Evolutionary conservation across 2,888 invertebrate species (phyloP).

Genomic region (Rotaria macrura): DNA sequence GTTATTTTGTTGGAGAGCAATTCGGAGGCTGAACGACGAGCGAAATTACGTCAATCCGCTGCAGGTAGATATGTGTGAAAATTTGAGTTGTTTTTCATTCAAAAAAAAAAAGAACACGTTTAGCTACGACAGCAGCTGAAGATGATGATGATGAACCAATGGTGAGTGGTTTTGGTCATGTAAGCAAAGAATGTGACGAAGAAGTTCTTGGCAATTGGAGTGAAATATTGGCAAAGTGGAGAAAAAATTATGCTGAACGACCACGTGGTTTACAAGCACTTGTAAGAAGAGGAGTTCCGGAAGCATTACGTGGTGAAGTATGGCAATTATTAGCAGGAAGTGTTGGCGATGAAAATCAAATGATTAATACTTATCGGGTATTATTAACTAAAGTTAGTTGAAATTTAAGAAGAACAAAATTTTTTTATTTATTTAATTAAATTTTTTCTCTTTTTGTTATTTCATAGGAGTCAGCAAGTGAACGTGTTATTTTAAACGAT

Average conservation of each 20-base stretch:
- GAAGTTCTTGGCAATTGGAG: conserved; percentile 78
- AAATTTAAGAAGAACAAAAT: neutral
- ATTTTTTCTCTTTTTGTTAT: no score
- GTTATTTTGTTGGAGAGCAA: neutral
- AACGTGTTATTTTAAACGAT: conserved; percentile 85
- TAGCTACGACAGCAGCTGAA: neutral
- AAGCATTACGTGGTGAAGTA: conserved; percentile 86
- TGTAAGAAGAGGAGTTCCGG: conserved; percentile 67
- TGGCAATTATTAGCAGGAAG: conserved; percentile 88
- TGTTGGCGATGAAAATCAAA: conserved; percentile 55
- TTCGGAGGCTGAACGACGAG: neutral
- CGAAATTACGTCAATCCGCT: conserved; percentile 3
- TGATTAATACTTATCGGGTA: conserved; percentile 81
- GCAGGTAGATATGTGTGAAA: neutral
- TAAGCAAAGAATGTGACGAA: conserved; percentile 88
- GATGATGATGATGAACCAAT: conserved; percentile 65
- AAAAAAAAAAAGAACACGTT: neutral
- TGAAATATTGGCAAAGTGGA: conserved; percentile 58
- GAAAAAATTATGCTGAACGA: conserved; percentile 26
- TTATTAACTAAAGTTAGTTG: conserved; percentile 71
- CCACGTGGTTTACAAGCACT: conserved; percentile 42
- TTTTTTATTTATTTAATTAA: neutral
- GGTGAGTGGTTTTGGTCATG: conserved; percentile 90
- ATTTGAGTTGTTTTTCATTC: no score
- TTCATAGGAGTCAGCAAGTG: conserved; percentile 65